These are phyloP conservation scores for Coreius guichenoti DNA, from an alignment of 2,797 vertebrate genomes.

Conservation along the genomic window DNA sequence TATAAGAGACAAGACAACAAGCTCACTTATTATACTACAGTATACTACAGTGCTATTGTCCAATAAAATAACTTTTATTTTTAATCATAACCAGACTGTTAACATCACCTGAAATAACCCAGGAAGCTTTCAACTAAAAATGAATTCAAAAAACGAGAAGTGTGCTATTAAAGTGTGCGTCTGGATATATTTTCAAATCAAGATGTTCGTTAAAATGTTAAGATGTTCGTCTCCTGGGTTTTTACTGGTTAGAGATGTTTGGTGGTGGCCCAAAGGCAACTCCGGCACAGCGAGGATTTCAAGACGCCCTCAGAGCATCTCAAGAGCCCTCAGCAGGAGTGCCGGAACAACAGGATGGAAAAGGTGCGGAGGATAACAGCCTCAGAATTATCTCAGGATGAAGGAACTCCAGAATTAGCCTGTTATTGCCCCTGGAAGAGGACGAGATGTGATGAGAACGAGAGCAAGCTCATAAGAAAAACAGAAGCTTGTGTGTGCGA, in stretches of 20 bases:
- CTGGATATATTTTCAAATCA: conserved; percentile 4
- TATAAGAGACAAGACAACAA: neutral
- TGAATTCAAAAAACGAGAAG: neutral
- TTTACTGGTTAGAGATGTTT: conserved; percentile 28
- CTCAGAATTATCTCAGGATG: conserved; percentile 35
- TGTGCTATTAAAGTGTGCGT: neutral
- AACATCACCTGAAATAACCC: conserved; percentile 5
- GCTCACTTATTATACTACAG: too few relatives aligned
- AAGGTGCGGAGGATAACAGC: conserved; percentile 30
- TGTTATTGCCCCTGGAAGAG: conserved; percentile 36
- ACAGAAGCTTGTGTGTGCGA: conserved; percentile 10
- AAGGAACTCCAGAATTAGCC: conserved; percentile 38
- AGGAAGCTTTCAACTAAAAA: neutral
- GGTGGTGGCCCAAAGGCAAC: conserved; percentile 23
- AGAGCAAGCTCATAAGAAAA: conserved; percentile 33
- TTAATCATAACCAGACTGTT: neutral
- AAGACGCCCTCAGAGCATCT: conserved; percentile 13
- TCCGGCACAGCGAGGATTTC: neutral
- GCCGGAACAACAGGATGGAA: conserved; percentile 45
- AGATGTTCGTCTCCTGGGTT: conserved; percentile 2
- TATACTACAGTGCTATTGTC: neutral
- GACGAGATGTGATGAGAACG: conserved; percentile 16
- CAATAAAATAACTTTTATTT: neutral
- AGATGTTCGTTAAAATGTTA: conserved; percentile 7
- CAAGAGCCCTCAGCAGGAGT: conserved; percentile 23